Base-by-base conservation (phyloP, 1,140 invertebrate species). In the Battus philenor region DNA sequence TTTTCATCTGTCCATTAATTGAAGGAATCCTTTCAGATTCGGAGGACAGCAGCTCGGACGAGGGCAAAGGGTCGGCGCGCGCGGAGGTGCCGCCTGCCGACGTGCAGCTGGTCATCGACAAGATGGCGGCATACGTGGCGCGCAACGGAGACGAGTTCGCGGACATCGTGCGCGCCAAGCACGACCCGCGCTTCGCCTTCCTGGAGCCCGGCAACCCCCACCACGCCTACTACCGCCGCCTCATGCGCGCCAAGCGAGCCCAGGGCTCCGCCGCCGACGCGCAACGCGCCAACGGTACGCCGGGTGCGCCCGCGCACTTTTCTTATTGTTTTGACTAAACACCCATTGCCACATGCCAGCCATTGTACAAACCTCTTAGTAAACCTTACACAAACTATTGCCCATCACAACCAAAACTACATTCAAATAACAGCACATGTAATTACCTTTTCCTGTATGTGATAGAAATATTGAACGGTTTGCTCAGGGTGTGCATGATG, bases 71-170 rank as follows among this genome's bases (percentile, higher is more conserved):
- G 11, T 65, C 62, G 13, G 83, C 87, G 0, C 81, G 82, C 0
- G 88, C 91, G 16, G 85, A 89, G 10, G 83, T 90, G 4, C 93
- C 94, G 9, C 92, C 95, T 0, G 90, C 91, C 5, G 94, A 96
- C 44, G 85, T 95, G 3, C 91, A 94, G 68, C 89, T 94, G 26
- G 93, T 98, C 4, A 95, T 99, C 34, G 96, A 98, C 74, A 97
- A 98, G 86, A 97, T 98, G 91, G 96, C 97, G 1, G 92, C 92
- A 45, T 98, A 98, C 72, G 97, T 98, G 0, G 92, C 93, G 0
- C 97, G 97, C 64, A 98, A 98, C 86, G 97, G 97, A 0, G 88
- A 91, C 32, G 94, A 96, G 57, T 98, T 99, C 80, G 97, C 98
- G 65, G 90, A 91, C 5, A 94, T 95, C 16, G 93, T 98, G 0